Percentiles rank a stretch among this genome's conserved stretches.
Evolutionary conservation across 2,797 vertebrate species (phyloP).

Genomic region (Steatocranus sp.): DNA sequence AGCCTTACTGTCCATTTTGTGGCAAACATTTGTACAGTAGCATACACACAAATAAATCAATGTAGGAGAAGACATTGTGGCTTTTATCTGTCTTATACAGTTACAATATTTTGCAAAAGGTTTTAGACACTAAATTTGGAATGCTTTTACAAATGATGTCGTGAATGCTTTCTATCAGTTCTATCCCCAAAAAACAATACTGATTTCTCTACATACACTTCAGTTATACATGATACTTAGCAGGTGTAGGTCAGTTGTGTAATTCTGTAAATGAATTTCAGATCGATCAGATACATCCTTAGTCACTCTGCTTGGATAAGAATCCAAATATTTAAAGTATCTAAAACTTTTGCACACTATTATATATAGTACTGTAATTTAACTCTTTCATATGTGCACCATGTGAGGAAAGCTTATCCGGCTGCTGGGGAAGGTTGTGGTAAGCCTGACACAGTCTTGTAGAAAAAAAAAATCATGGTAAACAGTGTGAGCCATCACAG

Average conservation of each 20-base stretch:
- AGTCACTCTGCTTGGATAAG: neutral
- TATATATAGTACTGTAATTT: neutral
- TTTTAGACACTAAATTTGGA: neutral
- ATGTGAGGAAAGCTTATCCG: slow-evolving; percentile 60
- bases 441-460: slow-evolving; percentile 49
- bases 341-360: neutral
- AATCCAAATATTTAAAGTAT: neutral
- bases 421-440: slow-evolving; percentile 45
- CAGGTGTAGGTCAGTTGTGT: neutral
- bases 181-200: neutral
- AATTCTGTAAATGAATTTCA: neutral
- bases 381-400: slow-evolving; percentile 58
- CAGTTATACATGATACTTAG: neutral
- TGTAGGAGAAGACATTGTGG: neutral
- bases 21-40: neutral
- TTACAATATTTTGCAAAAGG: neutral
- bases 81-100: neutral
- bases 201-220: neutral
- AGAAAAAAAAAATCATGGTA: slow-evolving; percentile 58
- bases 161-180: neutral
- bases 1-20: neutral
- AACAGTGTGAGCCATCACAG: slow-evolving; percentile 60
- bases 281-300: neutral
- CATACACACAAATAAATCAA: neutral
- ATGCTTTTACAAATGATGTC: neutral